A percentile compares a stretch with the other conserved stretches of the same genome.
These are phyloP conservation scores for Heliconius hermathena DNA, from an alignment of 1,140 invertebrate species.

Conservation along the genomic window DNA sequence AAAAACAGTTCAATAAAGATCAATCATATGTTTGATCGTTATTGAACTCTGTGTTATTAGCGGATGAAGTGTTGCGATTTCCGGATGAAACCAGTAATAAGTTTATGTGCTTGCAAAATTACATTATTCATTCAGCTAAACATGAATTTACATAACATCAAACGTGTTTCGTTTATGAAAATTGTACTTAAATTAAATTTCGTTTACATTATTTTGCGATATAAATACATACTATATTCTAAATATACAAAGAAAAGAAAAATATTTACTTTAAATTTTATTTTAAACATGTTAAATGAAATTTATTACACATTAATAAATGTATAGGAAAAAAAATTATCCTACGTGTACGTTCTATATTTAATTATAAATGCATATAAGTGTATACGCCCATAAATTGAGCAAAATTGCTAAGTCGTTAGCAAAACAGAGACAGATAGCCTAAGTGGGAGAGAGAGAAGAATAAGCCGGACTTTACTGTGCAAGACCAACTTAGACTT, in stretches of 20 bases:
- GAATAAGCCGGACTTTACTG: conserved; percentile 22
- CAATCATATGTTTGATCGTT: background rate
- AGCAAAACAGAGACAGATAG: background rate
- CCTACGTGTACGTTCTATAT: background rate
- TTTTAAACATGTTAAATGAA: too few species aligned
- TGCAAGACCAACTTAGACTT: conserved; percentile 21
- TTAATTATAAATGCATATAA: background rate
- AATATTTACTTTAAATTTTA: too few species aligned
- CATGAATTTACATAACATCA: background rate
- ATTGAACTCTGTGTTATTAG: background rate
- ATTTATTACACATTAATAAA: background rate
- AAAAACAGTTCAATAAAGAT: background rate
- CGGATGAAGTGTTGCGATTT: background rate
- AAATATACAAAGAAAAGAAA: too few species aligned
- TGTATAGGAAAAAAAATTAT: background rate
- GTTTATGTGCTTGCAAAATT: background rate
- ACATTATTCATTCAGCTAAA: conserved; percentile 1
- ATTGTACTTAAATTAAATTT: background rate
- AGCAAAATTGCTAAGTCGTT: background rate
- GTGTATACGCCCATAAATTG: background rate
- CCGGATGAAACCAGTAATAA: background rate
- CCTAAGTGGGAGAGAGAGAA: background rate
- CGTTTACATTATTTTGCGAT: background rate
- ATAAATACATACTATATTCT: too few species aligned
- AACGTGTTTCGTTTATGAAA: background rate